Percentiles rank a stretch among this genome's conserved stretches.
phyloP scores from a whole-genome alignment of 1,140 invertebrate species.

The Nephila pilipes region DNA sequence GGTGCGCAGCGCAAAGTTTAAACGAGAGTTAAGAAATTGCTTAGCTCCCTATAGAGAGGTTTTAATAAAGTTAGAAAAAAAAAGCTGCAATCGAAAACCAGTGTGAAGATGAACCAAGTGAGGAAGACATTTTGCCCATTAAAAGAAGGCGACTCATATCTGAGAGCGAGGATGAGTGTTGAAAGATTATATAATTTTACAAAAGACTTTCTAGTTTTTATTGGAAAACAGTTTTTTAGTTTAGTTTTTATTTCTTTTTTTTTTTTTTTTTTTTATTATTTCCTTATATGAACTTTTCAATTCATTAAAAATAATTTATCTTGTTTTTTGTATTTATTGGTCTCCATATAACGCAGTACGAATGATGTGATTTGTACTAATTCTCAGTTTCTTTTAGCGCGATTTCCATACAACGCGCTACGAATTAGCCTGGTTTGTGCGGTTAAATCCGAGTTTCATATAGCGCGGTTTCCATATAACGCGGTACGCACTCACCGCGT shows the following conservation, averaged over 20 bases:
- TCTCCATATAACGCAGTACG: slow-evolving; percentile 36
- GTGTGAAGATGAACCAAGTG: slow-evolving; percentile 39
- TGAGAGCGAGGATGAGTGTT: slow-evolving; percentile 33
- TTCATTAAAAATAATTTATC: slow-evolving; percentile 24
- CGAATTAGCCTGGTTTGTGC: not conserved
- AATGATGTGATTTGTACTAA: not conserved
- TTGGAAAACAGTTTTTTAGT: slow-evolving; percentile 4
- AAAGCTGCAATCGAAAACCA: slow-evolving; percentile 21
- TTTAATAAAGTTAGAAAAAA: slow-evolving; percentile 36
- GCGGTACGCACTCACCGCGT: not conserved
- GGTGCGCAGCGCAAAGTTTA: slow-evolving; percentile 20
- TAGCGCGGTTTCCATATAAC: not conserved
- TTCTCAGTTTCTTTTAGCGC: too few species aligned
- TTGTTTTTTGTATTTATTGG: not conserved
- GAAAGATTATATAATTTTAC: slow-evolving; percentile 32
- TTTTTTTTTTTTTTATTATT: slow-evolving; percentile 13
- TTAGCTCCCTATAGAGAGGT: slow-evolving; percentile 50
- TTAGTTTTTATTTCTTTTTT: not conserved
- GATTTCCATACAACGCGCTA: not conserved
- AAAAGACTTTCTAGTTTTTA: slow-evolving; percentile 13
- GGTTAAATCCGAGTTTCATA: not conserved
- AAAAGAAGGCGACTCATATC: slow-evolving; percentile 35
- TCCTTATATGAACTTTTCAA: slow-evolving; percentile 18
- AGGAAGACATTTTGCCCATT: slow-evolving; percentile 42
- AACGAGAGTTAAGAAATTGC: slow-evolving; percentile 41